These are phyloP conservation scores for Rotaria magnacalcarata DNA, from an alignment of 2,888 invertebrate species.

Conservation along the genomic window DNA sequence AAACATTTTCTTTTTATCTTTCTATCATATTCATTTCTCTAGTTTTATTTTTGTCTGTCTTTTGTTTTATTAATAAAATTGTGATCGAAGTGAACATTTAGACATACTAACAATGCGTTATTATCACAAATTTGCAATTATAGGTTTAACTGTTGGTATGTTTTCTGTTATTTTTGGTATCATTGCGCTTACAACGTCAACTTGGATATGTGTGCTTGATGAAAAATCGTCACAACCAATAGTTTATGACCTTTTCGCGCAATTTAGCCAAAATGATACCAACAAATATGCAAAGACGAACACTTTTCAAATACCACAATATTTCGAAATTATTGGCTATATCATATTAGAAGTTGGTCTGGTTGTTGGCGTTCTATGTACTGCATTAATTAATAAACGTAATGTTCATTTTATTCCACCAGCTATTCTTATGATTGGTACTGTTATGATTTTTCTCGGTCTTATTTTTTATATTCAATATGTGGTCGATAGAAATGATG, in stretches of 20 bases:
- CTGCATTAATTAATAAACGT: neutral
- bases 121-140: neutral
- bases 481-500: neutral
- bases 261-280: neutral
- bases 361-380: neutral
- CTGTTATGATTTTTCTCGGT: neutral
- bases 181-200: neutral
- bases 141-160: neutral
- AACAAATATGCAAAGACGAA: neutral
- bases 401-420: neutral
- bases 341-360: neutral
- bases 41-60: too few relatives aligned
- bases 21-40: too few relatives aligned
- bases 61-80: too few relatives aligned
- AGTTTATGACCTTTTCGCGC: neutral
- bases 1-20: too few relatives aligned
- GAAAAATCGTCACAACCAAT: neutral
- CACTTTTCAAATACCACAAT: neutral
- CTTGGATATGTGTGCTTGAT: neutral
- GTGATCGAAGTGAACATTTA: neutral
- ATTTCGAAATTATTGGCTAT: neutral
- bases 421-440: neutral
- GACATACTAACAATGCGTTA: neutral
- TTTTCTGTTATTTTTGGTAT: neutral
- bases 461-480: neutral